phyloP scores from a whole-genome alignment of 2,888 invertebrate genomes.

The Cantharis rufa region DNA sequence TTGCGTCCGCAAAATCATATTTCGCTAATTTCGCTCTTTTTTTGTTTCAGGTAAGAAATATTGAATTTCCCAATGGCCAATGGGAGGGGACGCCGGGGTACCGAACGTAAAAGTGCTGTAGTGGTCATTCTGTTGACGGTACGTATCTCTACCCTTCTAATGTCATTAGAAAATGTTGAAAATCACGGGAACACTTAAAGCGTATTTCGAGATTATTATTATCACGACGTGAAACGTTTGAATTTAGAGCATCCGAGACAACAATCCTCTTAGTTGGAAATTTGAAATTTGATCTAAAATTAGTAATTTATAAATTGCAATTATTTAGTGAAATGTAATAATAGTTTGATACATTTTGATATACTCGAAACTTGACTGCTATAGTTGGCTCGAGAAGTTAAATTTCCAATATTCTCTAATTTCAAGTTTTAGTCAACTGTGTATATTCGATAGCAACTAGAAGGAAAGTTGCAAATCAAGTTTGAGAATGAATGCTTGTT shows the following conservation, averaged over 20 bases:
- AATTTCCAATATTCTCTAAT: slow-evolving; percentile 15
- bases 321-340: neutral
- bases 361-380: slow-evolving; percentile 16
- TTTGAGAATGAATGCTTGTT: slow-evolving; percentile 12
- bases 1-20: neutral
- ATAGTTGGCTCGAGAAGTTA: slow-evolving; percentile 15
- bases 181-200: no score
- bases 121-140: no score
- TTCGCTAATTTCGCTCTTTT: neutral
- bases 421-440: slow-evolving; percentile 26
- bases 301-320: neutral
- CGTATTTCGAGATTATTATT: no score
- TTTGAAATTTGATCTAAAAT: neutral
- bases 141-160: no score
- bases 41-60: neutral
- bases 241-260: neutral
- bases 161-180: no score
- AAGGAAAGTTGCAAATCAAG: slow-evolving; percentile 25
- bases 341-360: slow-evolving; percentile 20
- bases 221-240: neutral
- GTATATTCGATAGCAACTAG: slow-evolving; percentile 19
- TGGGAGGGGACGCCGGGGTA: no score
- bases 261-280: neutral
- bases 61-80: no score
- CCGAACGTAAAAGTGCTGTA: no score